A percentile compares a stretch with the other conserved stretches of the same genome.
phyloP scores from a whole-genome alignment of 2,113 vertebrate species.

The Raja brachyura region DNA sequence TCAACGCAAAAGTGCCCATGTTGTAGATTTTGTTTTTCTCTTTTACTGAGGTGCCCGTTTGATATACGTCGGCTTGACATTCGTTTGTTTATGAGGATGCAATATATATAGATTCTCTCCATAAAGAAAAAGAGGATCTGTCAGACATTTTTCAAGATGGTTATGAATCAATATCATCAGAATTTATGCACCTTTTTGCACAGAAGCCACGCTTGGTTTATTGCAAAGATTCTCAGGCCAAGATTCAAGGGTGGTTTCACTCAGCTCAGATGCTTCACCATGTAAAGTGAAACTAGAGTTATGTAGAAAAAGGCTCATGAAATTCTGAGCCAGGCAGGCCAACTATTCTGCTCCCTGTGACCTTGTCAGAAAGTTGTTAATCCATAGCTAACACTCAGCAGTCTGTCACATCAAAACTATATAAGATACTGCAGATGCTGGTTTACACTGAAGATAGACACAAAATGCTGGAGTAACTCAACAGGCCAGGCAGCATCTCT shows the following conservation, averaged over 20 bases:
- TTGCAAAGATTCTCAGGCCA: neutral
- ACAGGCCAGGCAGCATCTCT: too few relatives aligned
- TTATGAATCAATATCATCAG: neutral
- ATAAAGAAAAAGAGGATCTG: neutral
- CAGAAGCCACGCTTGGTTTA: constrained; percentile 10
- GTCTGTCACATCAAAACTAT: neutral
- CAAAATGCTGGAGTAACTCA: too few relatives aligned
- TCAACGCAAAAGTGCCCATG: neutral
- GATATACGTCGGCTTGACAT: neutral
- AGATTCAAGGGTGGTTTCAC: neutral
- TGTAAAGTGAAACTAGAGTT: neutral
- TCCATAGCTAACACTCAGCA: neutral
- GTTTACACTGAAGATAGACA: too few relatives aligned
- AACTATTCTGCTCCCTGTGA: neutral
- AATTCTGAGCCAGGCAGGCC: too few relatives aligned
- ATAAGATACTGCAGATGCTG: too few relatives aligned
- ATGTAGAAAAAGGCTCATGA: neutral
- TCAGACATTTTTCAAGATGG: neutral
- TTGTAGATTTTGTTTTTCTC: neutral
- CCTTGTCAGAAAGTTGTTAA: neutral
- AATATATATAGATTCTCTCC: neutral
- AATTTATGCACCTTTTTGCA: neutral
- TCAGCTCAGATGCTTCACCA: neutral
- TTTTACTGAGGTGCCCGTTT: neutral
- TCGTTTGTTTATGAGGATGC: neutral